Evolutionary conservation across 2,888 invertebrate genomes (phyloP).

Genomic region (Amblyjoppa fuscipennis): DNA sequence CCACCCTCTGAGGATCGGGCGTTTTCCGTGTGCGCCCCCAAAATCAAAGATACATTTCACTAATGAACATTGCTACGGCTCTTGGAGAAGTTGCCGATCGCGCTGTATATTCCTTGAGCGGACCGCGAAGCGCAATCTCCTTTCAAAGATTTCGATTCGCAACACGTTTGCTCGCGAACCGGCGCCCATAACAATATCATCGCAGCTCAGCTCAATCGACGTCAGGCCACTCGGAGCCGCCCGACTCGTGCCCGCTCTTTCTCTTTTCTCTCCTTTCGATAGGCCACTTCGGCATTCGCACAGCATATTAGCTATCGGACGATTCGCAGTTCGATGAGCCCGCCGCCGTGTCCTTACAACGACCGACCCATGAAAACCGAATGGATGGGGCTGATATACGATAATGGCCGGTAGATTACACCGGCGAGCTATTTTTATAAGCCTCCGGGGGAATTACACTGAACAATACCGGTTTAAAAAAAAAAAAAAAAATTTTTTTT

Average conservation of each 20-base stretch:
- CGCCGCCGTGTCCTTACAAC: constrained; percentile 33
- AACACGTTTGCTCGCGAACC: constrained; percentile 35
- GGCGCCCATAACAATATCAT: not conserved
- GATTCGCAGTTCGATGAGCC: constrained; percentile 41
- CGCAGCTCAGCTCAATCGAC: constrained; percentile 32
- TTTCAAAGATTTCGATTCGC: constrained; percentile 73
- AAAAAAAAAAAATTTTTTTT: not conserved
- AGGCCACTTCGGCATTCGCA: constrained; percentile 6
- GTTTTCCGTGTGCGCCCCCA: not conserved
- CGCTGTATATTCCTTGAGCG: constrained; percentile 58
- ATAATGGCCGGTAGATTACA: constrained; percentile 20
- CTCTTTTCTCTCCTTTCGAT: constrained; percentile 65
- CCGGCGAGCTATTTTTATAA: constrained; percentile 16
- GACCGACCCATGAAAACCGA: constrained; percentile 10
- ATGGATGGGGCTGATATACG: not conserved
- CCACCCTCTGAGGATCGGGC: no score
- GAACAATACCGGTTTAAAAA: not conserved
- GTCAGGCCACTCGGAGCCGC: constrained; percentile 20
- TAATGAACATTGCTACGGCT: not conserved
- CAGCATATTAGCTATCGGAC: constrained; percentile 36
- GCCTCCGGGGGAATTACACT: not conserved
- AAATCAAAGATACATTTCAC: not conserved
- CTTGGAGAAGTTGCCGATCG: constrained; percentile 16
- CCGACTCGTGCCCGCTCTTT: constrained; percentile 48
- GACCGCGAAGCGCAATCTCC: constrained; percentile 63